Conservation (phyloP, 1,140 invertebrate species). For the Limonius californicus region DNA sequence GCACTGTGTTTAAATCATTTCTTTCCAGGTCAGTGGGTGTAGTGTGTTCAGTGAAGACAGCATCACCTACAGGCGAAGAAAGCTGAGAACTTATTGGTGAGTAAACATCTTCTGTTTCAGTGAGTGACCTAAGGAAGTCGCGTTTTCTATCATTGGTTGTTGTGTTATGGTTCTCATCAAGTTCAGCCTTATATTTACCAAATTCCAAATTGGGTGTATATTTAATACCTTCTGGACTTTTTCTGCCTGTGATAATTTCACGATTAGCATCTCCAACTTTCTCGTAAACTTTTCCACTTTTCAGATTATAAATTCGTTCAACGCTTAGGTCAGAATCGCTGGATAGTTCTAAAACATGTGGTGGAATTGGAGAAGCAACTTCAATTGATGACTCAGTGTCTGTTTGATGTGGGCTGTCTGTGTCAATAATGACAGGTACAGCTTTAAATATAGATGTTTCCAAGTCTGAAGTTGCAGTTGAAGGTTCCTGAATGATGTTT, state of each 20-base stretch:
- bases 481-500: too few relatives aligned
- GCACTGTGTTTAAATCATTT: neutral
- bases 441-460: slow-evolving; percentile 2
- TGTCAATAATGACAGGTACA: slow-evolving; percentile 14
- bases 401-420: neutral
- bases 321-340: slow-evolving; percentile 40
- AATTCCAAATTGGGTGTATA: slow-evolving; percentile 15
- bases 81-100: neutral
- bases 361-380: neutral
- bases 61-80: neutral
- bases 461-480: neutral
- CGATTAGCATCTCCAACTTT: slow-evolving; percentile 21
- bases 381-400: slow-evolving; percentile 10
- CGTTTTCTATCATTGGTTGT: slow-evolving; percentile 1
- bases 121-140: slow-evolving; percentile 18
- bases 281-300: slow-evolving; percentile 23
- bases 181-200: slow-evolving; percentile 1
- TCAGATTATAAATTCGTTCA: slow-evolving; percentile 35
- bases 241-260: slow-evolving; percentile 4
- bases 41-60: neutral
- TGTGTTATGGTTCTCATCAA: slow-evolving; percentile 23
- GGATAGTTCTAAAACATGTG: slow-evolving; percentile 25
- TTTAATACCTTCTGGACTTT: slow-evolving; percentile 21
- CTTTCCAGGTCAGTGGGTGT: neutral
- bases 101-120: neutral